These are phyloP conservation scores for Charadrius vociferus DNA, from an alignment of 2,113 vertebrate species.

Conservation along the genomic window DNA sequence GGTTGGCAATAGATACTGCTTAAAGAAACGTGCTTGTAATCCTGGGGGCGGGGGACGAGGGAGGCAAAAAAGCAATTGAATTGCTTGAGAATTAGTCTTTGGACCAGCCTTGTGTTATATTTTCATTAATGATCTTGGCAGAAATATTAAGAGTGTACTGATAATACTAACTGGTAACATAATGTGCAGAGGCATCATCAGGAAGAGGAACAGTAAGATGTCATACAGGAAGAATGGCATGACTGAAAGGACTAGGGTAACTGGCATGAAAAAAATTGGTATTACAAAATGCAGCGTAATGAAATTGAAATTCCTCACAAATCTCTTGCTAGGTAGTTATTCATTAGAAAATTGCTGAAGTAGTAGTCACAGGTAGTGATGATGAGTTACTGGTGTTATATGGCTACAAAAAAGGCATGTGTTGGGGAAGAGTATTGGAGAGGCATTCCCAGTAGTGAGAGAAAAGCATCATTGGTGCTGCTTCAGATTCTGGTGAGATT, in stretches of 20 bases:
- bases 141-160: background rate
- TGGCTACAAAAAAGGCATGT: background rate
- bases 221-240: background rate
- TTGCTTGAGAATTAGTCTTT: background rate
- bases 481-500: background rate
- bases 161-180: background rate
- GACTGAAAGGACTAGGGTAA: background rate
- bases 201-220: background rate
- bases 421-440: background rate
- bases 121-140: background rate
- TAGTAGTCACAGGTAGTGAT: background rate
- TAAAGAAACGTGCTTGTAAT: background rate
- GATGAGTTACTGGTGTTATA: background rate
- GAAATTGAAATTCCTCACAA: background rate
- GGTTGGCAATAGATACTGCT: background rate
- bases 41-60: rapidly evolving
- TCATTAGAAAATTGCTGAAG: background rate
- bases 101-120: background rate
- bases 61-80: background rate
- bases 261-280: background rate
- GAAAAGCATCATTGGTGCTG: background rate
- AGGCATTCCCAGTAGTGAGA: background rate
- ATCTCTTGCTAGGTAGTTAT: background rate
- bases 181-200: background rate
- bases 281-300: background rate